Evolutionary conservation across 2,797 vertebrate genomes (phyloP), one percentile per base, ranked within the genome.

Genomic region (Hephaestus fuliginosus): DNA sequence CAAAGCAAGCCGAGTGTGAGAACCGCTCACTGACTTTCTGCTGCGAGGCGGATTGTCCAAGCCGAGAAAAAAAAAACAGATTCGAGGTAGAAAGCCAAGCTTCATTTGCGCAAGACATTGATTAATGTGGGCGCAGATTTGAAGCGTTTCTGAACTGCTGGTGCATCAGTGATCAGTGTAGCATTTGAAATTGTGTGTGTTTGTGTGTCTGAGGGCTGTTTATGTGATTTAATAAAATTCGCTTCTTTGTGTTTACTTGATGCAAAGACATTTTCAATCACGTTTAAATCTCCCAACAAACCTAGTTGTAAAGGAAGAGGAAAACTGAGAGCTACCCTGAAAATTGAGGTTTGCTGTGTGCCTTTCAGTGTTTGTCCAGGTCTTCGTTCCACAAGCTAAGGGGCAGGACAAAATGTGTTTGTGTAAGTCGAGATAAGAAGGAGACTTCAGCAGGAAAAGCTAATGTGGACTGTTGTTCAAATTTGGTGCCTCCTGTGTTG

Each of bases 101-200:
- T 73, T 76, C 22, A 22, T 65, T 43, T 15, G 7, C 46, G 61
- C n/a, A 58, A 83, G 82, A 85, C 78, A 69, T 33, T 85, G 78
- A 91, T 88, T 87, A 82, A 91, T 81, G 77, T 57, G 52, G 39
- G 36, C 17, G 14, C 61, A n/a, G 77, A 80, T 76, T 62, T 74
- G 70, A 86, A 84, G 78, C 25, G 28, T 6, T 58, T 75, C 73
- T 58, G 78, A 74, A 78, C 41, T 81, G 79, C 82, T 48, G 52
- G 86, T 53, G 49, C 81, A 62, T 86, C 74, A 56, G 68, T 81
- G 86, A 78, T 81, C 73, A 81, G 67, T 43, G 76, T 36, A 33
- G 73, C 39, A 12, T 74, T 70, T 70, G 56, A 81, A 85, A 83
- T n/a, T 17, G 74, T 46, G 60, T 33, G 78, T 28, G 33, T 51